Conservation (phyloP, 2,113 vertebrate species). For the Aix galericulata region DNA sequence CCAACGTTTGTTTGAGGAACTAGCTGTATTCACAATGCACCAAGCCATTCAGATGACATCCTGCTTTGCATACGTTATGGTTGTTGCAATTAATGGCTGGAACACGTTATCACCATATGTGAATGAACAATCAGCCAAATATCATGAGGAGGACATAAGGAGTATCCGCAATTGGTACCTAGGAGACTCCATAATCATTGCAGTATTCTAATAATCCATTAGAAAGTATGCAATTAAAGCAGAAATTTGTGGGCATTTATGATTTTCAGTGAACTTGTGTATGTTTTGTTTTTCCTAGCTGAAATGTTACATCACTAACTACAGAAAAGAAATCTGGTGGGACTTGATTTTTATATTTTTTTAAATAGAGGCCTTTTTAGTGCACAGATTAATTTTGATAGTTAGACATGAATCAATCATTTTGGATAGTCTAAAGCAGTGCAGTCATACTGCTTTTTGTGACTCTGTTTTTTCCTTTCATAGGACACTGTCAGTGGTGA, state of each 20-base stretch:
- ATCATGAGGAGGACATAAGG: not conserved
- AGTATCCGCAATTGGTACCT: not conserved
- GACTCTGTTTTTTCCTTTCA: not conserved
- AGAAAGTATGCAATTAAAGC: not conserved
- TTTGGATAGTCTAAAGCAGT: not conserved
- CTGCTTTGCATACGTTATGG: not conserved
- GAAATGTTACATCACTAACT: conserved; percentile 4
- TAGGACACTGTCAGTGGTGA: not conserved
- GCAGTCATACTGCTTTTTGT: not conserved
- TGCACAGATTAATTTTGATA: not conserved
- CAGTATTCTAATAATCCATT: not conserved
- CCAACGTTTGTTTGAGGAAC: not conserved
- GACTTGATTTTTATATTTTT: not conserved
- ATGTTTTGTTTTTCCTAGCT: not conserved
- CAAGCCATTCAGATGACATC: not conserved
- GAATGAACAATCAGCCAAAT: not conserved
- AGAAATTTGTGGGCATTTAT: not conserved
- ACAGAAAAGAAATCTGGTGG: not conserved
- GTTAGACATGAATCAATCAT: not conserved
- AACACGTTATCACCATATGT: not conserved
- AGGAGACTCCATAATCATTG: not conserved
- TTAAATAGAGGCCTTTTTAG: not conserved
- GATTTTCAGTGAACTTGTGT: not conserved
- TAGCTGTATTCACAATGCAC: not conserved
- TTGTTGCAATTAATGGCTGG: not conserved